A percentile compares a stretch with the other conserved stretches of the same genome.
phyloP scores from a whole-genome alignment of 2,113 vertebrate genomes.

The Erythrolamprus reginae region DNA sequence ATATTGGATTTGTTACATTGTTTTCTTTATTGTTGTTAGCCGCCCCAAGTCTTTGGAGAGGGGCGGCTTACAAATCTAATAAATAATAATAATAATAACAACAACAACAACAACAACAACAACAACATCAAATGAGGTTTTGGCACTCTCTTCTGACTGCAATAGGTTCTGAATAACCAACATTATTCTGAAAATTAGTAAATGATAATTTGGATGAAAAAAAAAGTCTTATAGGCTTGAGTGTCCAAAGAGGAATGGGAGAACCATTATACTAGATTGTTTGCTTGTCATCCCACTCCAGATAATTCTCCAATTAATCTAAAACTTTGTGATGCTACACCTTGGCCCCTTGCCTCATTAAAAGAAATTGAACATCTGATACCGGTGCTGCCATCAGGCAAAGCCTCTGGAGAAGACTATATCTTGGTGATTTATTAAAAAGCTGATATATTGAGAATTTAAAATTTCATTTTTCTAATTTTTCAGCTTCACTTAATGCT shows the following conservation, averaged over 20 bases:
- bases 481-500: neutral
- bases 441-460: neutral
- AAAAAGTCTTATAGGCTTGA: neutral
- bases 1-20: too few species aligned
- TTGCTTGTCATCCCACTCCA: neutral
- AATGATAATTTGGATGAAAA: neutral
- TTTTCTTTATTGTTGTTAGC: too few species aligned
- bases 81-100: too few species aligned
- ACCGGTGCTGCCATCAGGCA: neutral
- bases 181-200: neutral
- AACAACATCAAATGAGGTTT: neutral
- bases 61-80: too few species aligned
- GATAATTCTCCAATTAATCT: neutral
- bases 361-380: neutral
- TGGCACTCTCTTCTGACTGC: neutral
- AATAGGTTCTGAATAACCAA: neutral
- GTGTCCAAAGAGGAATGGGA: neutral
- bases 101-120: too few species aligned
- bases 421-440: neutral
- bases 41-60: too few species aligned
- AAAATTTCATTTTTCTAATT: neutral
- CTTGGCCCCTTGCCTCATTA: neutral
- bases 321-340: neutral
- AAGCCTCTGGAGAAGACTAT: neutral
- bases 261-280: neutral